A percentile compares a stretch with the other conserved stretches of the same genome.
These are phyloP conservation scores for Rostratula benghalensis DNA, from an alignment of 2,113 vertebrate genomes.

Conservation along the genomic window DNA sequence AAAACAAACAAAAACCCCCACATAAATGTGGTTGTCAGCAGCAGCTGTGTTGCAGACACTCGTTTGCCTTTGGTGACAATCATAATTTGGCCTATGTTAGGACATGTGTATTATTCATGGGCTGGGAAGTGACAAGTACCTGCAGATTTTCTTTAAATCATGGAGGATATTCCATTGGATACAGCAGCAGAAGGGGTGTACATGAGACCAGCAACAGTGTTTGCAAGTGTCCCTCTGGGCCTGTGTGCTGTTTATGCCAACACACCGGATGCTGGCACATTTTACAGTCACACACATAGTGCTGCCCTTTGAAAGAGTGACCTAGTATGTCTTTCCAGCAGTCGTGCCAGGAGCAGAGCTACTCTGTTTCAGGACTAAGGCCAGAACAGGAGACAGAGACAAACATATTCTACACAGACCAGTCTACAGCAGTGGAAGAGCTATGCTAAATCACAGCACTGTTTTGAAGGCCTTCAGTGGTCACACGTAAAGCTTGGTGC, in stretches of 20 bases:
- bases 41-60: neutral
- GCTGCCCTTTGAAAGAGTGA: slow-evolving; percentile 5
- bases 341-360: neutral
- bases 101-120: neutral
- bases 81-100: neutral
- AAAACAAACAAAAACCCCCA: neutral
- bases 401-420: neutral
- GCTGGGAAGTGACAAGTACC: neutral
- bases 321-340: neutral
- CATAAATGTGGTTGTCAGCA: neutral
- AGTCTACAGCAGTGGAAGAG: neutral
- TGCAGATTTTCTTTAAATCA: neutral
- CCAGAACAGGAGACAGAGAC: neutral
- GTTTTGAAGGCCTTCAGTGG: neutral
- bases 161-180: neutral
- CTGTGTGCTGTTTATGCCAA: neutral
- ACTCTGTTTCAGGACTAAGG: neutral
- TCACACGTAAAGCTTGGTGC: neutral
- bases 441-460: neutral
- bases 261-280: neutral
- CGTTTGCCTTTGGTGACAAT: neutral
- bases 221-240: neutral
- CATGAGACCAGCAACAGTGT: neutral
- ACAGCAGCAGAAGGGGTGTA: neutral
- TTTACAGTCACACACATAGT: neutral